These are phyloP conservation scores for Zoanthus solanderi DNA, from an alignment of 92 coral and sea anemone genomes.

Conservation along the genomic window DNA sequence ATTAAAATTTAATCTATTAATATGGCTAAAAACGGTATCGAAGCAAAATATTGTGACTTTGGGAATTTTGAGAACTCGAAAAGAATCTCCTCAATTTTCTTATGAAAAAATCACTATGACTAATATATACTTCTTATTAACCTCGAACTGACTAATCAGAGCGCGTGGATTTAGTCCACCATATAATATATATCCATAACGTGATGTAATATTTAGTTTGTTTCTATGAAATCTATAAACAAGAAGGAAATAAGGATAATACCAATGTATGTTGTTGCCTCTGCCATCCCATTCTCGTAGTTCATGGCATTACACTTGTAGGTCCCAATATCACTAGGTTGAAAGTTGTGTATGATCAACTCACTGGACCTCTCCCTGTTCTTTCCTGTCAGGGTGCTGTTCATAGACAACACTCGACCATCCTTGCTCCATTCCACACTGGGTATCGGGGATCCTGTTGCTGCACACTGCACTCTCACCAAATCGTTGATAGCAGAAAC, in stretches of 20 bases:
- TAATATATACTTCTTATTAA: too few relatives aligned
- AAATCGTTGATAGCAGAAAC: conserved; percentile 50
- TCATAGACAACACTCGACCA: conserved; percentile 65
- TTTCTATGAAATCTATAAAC: too few relatives aligned
- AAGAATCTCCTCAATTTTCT: too few relatives aligned
- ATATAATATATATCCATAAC: too few relatives aligned
- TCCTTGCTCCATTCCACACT: conserved; percentile 84
- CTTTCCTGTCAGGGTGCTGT: conserved; percentile 36
- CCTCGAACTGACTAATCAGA: too few relatives aligned
- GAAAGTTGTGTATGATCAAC: conserved; percentile 58
- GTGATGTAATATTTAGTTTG: too few relatives aligned
- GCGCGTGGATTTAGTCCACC: too few relatives aligned
- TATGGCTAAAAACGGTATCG: too few relatives aligned
- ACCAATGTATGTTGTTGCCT: conserved; percentile 65
- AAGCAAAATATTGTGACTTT: too few relatives aligned
- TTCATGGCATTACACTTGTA: conserved; percentile 80
- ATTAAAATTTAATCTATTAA: too few relatives aligned
- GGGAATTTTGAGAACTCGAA: too few relatives aligned
- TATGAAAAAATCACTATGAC: too few relatives aligned
- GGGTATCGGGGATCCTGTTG: conserved; percentile 83
- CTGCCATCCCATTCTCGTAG: conserved; percentile 83
- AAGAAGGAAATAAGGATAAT: not conserved
- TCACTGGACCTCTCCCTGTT: conserved; percentile 57
- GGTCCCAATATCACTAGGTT: conserved; percentile 68
- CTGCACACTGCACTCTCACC: conserved; percentile 72